A percentile compares a stretch with the other conserved stretches of the same genome.
Conservation (phyloP, 2,888 invertebrate species). For the Philonicus albiceps region DNA sequence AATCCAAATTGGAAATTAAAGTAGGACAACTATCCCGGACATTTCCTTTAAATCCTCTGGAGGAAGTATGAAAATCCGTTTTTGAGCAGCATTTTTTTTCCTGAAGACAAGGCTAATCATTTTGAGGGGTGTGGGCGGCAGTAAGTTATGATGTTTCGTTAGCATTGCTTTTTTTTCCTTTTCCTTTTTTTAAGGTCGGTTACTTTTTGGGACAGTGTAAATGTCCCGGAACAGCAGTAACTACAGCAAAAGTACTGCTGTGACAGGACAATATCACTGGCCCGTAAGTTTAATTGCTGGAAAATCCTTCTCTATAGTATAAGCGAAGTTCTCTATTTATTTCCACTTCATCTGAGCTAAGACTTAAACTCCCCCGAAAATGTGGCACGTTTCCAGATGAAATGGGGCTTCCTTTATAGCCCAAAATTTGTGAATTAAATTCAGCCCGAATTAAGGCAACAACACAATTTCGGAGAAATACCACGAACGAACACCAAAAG, state of each 20-base stretch:
- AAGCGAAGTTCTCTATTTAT: background rate
- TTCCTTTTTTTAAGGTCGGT: background rate
- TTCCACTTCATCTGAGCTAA: background rate
- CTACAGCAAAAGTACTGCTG: constrained; percentile 83
- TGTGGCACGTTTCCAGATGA: background rate
- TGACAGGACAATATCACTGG: constrained; percentile 97
- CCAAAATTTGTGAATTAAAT: background rate
- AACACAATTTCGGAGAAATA: constrained; percentile 43
- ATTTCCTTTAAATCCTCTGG: background rate
- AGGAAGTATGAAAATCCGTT: background rate
- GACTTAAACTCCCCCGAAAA: background rate
- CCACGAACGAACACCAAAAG: constrained; percentile 63
- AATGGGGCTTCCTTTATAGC: background rate
- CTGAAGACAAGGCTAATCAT: background rate
- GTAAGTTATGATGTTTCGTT: constrained; percentile 35
- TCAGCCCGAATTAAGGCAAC: background rate
- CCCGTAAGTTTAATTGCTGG: constrained; percentile 50
- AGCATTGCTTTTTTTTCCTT: background rate
- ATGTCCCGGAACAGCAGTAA: constrained; percentile 96
- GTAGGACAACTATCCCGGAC: background rate
- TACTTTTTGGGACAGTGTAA: constrained; percentile 67
- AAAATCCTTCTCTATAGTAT: background rate
- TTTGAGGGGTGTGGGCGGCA: background rate
- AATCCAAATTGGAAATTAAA: background rate
- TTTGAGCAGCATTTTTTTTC: background rate